Conservation (phyloP, 2,113 vertebrate genomes). For the Apaloderma vittatum region DNA sequence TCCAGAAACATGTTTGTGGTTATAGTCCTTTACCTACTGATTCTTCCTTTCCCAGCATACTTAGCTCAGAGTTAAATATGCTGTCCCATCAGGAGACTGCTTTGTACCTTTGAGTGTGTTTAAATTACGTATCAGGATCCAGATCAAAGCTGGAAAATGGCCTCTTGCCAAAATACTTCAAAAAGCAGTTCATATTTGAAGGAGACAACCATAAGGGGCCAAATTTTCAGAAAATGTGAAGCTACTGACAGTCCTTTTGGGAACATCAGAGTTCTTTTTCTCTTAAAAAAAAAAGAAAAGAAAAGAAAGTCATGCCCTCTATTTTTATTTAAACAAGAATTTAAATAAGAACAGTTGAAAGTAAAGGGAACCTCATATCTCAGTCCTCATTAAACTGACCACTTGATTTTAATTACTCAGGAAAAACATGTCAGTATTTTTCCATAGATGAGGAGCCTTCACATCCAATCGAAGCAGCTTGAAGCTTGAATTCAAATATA, state of each 20-base stretch:
- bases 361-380: neutral
- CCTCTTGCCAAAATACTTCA: conserved; percentile 15
- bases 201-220: neutral
- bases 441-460: neutral
- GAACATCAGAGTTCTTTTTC: neutral
- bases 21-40: neutral
- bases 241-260: neutral
- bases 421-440: conserved; percentile 16
- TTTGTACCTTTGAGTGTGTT: conserved; percentile 19
- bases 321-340: neutral
- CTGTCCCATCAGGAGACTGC: neutral
- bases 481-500: conserved; percentile 10
- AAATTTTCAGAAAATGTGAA: neutral
- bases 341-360: neutral
- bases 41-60: neutral
- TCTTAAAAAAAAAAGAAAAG: neutral
- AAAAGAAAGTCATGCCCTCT: neutral
- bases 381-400: conserved; percentile 18
- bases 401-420: conserved; percentile 31
- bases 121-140: conserved; percentile 18
- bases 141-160: conserved; percentile 37
- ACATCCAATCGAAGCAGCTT: neutral
- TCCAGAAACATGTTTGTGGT: neutral
- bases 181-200: neutral
- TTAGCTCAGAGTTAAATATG: neutral